Conservation (phyloP, 2,888 invertebrate genomes). For the Anagyrus pseudococci region DNA sequence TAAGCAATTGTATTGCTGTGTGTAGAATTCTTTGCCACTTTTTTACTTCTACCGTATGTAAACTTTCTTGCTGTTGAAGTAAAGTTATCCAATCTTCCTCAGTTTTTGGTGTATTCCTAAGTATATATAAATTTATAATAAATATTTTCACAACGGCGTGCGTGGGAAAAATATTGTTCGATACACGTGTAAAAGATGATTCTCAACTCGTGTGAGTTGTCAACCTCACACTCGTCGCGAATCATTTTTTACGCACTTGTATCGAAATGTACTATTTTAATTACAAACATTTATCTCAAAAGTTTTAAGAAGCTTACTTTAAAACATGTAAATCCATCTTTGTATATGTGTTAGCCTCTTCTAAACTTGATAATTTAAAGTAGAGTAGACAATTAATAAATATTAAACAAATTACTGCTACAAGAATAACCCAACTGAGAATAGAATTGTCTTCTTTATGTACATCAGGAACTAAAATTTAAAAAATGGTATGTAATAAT, state of each 20-base stretch:
- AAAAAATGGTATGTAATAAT: neutral
- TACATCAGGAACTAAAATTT: conserved; percentile 42
- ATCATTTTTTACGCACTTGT: too few species aligned
- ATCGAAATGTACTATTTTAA: too few species aligned
- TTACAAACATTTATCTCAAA: conserved; percentile 15
- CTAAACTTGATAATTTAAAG: conserved; percentile 80
- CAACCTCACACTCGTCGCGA: too few species aligned
- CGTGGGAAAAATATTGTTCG: too few species aligned
- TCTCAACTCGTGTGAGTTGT: too few species aligned
- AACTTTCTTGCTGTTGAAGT: conserved; percentile 79
- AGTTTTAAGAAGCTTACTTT: too few species aligned
- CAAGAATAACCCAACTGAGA: conserved; percentile 66
- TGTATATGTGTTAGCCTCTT: conserved; percentile 66
- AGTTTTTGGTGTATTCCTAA: conserved; percentile 74
- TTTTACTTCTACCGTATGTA: conserved; percentile 81
- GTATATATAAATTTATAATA: neutral
- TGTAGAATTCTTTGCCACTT: conserved; percentile 83
- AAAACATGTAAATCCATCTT: conserved; percentile 65
- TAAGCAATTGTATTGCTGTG: conserved; percentile 73
- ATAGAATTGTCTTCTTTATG: conserved; percentile 52
- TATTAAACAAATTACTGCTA: conserved; percentile 70
- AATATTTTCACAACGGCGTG: neutral
- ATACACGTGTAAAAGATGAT: too few species aligned
- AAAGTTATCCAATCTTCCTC: conserved; percentile 84
- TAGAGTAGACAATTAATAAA: conserved; percentile 81